Conservation (phyloP, 1,140 invertebrate species). For the Lysiphlebus fabarum region DNA sequence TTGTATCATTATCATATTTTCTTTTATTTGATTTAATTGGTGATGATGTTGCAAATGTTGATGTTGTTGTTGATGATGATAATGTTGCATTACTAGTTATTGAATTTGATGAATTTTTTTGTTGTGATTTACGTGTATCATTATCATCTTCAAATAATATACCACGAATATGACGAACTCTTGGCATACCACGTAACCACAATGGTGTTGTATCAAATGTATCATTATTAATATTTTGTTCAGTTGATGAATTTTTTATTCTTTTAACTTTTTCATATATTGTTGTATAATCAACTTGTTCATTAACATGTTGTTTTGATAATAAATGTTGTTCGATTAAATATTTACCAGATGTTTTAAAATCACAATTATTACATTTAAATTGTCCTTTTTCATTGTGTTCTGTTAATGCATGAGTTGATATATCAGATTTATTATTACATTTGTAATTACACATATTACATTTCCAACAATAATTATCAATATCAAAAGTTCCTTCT, state of each 20-base stretch:
- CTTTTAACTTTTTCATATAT: slow-evolving; percentile 47
- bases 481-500: slow-evolving; percentile 37
- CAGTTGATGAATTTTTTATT: slow-evolving; percentile 33
- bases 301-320: slow-evolving; percentile 51
- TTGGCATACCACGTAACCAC: slow-evolving; percentile 58
- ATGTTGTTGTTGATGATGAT: too few relatives aligned
- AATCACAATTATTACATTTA: slow-evolving; percentile 64
- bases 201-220: slow-evolving; percentile 60
- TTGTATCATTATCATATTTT: slow-evolving; percentile 34
- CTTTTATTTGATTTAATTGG: slow-evolving; percentile 35
- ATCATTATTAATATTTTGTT: slow-evolving; percentile 36
- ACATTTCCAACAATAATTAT: slow-evolving; percentile 66
- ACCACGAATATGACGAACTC: slow-evolving; percentile 62
- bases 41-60: not conserved
- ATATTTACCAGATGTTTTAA: slow-evolving; percentile 57
- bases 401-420: slow-evolving; percentile 55
- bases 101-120: too few relatives aligned
- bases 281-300: slow-evolving; percentile 35
- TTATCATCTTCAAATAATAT: slow-evolving; percentile 54
- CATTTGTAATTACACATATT: slow-evolving; percentile 64
- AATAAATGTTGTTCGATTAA: slow-evolving; percentile 60
- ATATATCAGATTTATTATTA: slow-evolving; percentile 60
- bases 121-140: not conserved
- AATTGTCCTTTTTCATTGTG: slow-evolving; percentile 66
- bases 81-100: too few relatives aligned